Percentiles rank a stretch among this genome's conserved stretches.
phyloP scores from a whole-genome alignment of 2,888 invertebrate species.

The Cantharis lateralis region DNA sequence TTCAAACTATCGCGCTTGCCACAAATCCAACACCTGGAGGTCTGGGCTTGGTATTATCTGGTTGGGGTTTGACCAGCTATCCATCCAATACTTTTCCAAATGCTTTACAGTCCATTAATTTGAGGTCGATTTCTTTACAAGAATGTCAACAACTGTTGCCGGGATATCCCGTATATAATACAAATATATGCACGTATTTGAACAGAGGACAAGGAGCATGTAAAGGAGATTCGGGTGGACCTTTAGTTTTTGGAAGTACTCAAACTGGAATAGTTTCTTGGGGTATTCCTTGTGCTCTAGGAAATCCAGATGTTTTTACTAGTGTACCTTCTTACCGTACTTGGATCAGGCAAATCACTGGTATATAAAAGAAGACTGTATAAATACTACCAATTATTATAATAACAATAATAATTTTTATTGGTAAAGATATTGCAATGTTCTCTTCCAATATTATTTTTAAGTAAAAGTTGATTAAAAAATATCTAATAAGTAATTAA shows the following conservation, averaged over 20 bases:
- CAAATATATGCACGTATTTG: background rate
- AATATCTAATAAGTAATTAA: too few species aligned
- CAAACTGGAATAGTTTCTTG: slow-evolving; percentile 8
- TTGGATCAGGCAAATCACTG: background rate
- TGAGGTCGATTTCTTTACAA: slow-evolving; percentile 58
- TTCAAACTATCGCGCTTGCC: background rate
- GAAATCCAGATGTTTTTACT: background rate
- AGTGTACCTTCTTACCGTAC: background rate
- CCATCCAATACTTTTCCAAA: slow-evolving; percentile 62
- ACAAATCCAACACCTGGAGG: slow-evolving; percentile 6
- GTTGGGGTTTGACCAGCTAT: slow-evolving; percentile 47
- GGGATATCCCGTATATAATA: background rate
- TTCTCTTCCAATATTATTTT: too few species aligned
- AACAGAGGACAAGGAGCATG: background rate
- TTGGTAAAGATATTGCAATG: too few species aligned
- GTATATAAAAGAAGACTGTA: background rate
- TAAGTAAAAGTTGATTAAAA: too few species aligned
- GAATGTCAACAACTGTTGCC: background rate
- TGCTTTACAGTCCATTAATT: slow-evolving; percentile 60
- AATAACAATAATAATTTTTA: too few species aligned
- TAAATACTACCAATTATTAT: too few species aligned
- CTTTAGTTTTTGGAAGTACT: background rate
- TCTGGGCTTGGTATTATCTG: slow-evolving; percentile 14
- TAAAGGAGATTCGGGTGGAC: slow-evolving; percentile 2
- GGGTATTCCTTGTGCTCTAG: slow-evolving; percentile 2